phyloP scores from a whole-genome alignment of 2,113 vertebrate genomes.

The Columbina picui region DNA sequence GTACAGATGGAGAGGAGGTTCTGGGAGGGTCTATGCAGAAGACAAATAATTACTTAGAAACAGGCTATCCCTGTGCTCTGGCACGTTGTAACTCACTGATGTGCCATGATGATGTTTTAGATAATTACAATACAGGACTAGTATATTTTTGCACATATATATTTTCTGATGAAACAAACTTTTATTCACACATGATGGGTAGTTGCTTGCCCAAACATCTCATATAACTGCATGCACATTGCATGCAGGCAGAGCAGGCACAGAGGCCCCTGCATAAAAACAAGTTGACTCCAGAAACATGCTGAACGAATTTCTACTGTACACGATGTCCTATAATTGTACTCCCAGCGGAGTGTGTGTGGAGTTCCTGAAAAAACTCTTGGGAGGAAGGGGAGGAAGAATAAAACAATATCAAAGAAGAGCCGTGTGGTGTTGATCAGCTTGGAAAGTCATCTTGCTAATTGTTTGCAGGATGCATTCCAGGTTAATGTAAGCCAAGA shows the following conservation, averaged over 20 bases:
- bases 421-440: not conserved
- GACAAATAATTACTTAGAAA: not conserved
- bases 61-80: not conserved
- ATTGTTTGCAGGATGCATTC: slow-evolving; percentile 52
- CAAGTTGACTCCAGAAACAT: not conserved
- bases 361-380: slow-evolving; percentile 19
- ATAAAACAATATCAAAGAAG: slow-evolving; percentile 47
- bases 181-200: not conserved
- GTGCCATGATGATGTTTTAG: not conserved
- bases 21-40: not conserved
- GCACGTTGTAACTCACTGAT: not conserved
- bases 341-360: not conserved
- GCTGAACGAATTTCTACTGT: slow-evolving; percentile 3
- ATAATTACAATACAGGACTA: not conserved
- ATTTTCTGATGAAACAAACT: slow-evolving; percentile 4
- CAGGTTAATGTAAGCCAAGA: slow-evolving; percentile 39
- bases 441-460: slow-evolving; percentile 42
- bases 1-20: not conserved
- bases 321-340: not conserved
- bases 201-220: not conserved
- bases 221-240: not conserved
- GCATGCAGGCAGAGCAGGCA: not conserved
- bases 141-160: not conserved
- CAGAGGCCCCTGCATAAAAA: not conserved
- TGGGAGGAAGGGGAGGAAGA: not conserved